Conservation (phyloP, 2,797 vertebrate species). For the Trachops cirrhosus region DNA sequence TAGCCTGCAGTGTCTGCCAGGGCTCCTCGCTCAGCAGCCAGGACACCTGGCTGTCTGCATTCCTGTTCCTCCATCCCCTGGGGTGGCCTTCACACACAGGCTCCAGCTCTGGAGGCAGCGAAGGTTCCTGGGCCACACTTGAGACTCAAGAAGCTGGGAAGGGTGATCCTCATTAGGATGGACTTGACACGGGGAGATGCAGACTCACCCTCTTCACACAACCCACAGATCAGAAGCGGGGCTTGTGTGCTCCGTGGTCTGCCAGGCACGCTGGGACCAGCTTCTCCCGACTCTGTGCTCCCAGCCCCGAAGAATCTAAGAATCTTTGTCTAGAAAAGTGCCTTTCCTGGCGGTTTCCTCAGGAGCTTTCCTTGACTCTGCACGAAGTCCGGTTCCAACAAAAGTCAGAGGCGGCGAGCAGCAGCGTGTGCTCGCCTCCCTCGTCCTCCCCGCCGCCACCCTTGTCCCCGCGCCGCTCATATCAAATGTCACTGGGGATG, state of each 20-base stretch:
- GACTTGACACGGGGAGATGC: accelerated
- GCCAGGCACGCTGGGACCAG: accelerated
- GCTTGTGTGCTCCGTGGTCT: neutral
- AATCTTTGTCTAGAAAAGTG: neutral
- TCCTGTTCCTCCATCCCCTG: neutral
- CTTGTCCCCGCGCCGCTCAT: slow-evolving; percentile 39
- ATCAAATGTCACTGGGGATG: slow-evolving; percentile 56
- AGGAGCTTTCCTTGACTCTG: neutral
- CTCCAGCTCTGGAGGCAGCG: neutral
- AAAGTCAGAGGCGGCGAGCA: neutral
- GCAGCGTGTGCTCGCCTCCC: neutral
- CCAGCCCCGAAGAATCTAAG: neutral
- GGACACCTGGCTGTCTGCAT: neutral
- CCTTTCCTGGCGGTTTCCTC: neutral
- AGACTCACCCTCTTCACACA: neutral
- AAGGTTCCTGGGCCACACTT: neutral
- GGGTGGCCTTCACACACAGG: neutral
- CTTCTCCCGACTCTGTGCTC: neutral
- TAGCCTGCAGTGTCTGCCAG: neutral
- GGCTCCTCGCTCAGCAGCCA: no score
- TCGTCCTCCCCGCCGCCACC: neutral
- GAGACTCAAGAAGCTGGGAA: neutral
- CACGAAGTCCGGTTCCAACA: neutral
- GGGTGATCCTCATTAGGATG: neutral
- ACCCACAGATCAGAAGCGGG: neutral